Evolutionary conservation across 92 coral and sea anemone genomes (phyloP).

Genomic region (Porites evermanni): DNA sequence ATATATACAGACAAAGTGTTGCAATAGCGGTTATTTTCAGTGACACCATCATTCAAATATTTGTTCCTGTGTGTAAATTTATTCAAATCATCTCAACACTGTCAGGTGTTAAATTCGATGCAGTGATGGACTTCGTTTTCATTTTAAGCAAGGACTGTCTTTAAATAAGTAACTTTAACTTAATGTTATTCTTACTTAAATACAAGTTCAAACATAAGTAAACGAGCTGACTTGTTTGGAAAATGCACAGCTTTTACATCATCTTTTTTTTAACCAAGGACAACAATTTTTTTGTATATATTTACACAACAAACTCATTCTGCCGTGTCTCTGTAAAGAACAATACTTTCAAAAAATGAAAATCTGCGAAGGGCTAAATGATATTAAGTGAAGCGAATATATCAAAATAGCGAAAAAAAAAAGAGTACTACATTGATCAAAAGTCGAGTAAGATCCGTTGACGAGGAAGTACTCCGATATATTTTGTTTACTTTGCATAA

Average conservation of each 20-base stretch:
- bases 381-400: neutral
- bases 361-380: neutral
- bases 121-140: neutral
- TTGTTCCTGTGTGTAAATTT: constrained; percentile 3
- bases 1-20: neutral
- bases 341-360: neutral
- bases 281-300: constrained; percentile 5
- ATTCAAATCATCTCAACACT: neutral
- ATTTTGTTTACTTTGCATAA: constrained; percentile 7
- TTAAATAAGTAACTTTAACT: no score
- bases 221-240: neutral
- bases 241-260: neutral
- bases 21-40: constrained; percentile 15
- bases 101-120: constrained; percentile 5
- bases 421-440: neutral
- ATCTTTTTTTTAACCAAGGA: neutral
- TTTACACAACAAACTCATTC: constrained; percentile 1
- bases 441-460: neutral
- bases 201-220: neutral
- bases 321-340: constrained; percentile 14
- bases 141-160: no score
- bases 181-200: neutral
- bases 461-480: neutral
- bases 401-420: neutral
- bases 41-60: constrained; percentile 34